phyloP scores from a whole-genome alignment of 2,113 vertebrate species.

The Spermophilus dauricus region DNA sequence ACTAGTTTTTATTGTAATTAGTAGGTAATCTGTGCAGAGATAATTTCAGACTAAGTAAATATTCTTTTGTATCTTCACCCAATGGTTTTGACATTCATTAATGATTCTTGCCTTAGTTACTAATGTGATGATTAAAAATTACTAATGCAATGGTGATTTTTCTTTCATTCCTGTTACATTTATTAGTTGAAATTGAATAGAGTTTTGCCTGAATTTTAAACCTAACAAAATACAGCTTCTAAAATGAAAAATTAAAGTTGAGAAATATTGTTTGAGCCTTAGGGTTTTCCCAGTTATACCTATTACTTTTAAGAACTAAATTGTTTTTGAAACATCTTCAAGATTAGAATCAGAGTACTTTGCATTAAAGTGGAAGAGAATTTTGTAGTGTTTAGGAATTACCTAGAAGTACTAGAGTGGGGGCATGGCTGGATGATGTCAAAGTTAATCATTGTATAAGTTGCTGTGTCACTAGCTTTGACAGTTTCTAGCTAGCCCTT shows the following conservation, averaged over 20 bases:
- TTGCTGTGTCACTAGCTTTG: neutral
- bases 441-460: neutral
- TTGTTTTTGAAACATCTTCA: neutral
- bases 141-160: neutral
- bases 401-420: neutral
- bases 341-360: neutral
- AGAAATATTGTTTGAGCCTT: neutral
- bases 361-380: neutral
- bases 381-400: neutral
- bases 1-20: neutral
- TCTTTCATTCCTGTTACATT: neutral
- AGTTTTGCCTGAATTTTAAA: constrained; percentile 13
- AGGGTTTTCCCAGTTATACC: neutral
- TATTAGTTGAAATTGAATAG: neutral
- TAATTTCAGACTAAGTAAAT: neutral
- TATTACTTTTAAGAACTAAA: neutral
- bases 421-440: neutral
- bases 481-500: neutral
- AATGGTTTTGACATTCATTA: neutral
- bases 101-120: neutral
- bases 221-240: constrained; percentile 1
- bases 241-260: neutral
- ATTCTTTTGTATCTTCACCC: neutral
- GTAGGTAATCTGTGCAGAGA: neutral
- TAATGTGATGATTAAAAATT: neutral